Evolutionary conservation across 2,113 vertebrate genomes (phyloP).

Genomic region (Oreochromis niloticus): DNA sequence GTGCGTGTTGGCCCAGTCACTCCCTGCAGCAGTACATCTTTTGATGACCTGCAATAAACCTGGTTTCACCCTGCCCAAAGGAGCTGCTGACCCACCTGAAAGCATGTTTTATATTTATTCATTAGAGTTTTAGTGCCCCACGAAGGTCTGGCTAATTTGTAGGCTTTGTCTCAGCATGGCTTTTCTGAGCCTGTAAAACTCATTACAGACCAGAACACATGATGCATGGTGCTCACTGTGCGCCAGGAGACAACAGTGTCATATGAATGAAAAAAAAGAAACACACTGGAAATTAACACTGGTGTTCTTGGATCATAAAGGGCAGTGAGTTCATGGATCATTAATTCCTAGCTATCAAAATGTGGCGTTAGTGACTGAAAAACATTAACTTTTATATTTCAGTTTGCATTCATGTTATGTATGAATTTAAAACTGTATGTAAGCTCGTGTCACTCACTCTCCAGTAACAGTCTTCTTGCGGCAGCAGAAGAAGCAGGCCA

Average conservation of each 20-base stretch:
- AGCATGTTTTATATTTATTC: background rate
- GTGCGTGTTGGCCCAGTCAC: background rate
- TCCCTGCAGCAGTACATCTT: background rate
- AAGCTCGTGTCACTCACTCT: conserved; percentile 64
- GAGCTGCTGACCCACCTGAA: conserved; percentile 26
- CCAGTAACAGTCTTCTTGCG: conserved; percentile 64
- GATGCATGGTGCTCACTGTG: background rate
- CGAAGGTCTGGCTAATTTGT: background rate
- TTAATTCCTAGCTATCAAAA: background rate
- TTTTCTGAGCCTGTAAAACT: background rate
- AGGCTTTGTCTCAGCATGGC: background rate
- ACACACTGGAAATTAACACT: background rate
- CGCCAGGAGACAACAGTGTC: background rate
- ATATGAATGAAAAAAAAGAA: background rate
- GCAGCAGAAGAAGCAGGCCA: conserved; percentile 71
- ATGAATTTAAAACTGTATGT: background rate
- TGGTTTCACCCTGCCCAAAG: background rate
- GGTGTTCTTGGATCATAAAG: background rate
- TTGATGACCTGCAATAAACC: background rate
- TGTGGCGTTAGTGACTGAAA: background rate
- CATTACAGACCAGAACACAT: background rate
- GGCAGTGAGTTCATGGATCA: background rate
- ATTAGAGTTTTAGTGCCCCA: background rate
- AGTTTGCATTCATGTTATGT: background rate
- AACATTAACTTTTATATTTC: background rate